Evolutionary conservation across 2,888 invertebrate genomes (phyloP).

Genomic region (Sarcophaga carnaria): DNA sequence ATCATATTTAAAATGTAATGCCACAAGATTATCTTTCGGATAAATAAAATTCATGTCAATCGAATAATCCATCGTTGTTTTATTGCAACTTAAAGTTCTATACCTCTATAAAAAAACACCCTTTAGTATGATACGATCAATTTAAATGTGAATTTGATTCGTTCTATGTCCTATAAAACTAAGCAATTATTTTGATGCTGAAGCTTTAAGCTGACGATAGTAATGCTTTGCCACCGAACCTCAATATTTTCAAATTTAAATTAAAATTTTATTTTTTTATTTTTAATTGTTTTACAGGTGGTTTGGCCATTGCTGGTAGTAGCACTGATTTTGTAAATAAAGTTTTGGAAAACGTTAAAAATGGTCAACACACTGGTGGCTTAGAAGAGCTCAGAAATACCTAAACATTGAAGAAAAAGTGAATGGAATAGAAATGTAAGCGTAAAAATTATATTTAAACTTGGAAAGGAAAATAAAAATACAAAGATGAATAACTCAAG

Average conservation of each 20-base stretch:
- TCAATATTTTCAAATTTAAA: background rate
- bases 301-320: slow-evolving; percentile 93
- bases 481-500: slow-evolving; percentile 56
- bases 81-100: too few species aligned
- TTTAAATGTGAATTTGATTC: too few species aligned
- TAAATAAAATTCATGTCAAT: too few species aligned
- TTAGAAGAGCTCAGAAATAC: slow-evolving; percentile 87
- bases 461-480: slow-evolving; percentile 13
- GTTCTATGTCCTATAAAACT: too few species aligned
- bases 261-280: background rate
- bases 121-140: too few species aligned
- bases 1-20: too few species aligned
- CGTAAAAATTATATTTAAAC: slow-evolving; percentile 4
- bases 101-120: too few species aligned
- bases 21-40: too few species aligned
- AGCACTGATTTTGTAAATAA: slow-evolving; percentile 97
- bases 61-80: too few species aligned
- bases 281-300: slow-evolving; percentile 82
- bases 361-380: slow-evolving; percentile 90
- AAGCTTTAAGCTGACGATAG: too few species aligned
- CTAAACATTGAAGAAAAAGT: slow-evolving; percentile 65
- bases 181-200: too few species aligned
- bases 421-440: background rate
- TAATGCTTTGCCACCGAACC: background rate
- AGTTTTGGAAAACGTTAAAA: slow-evolving; percentile 92